phyloP scores from a whole-genome alignment of 1,140 invertebrate genomes.

The Microplitis mediator region DNA sequence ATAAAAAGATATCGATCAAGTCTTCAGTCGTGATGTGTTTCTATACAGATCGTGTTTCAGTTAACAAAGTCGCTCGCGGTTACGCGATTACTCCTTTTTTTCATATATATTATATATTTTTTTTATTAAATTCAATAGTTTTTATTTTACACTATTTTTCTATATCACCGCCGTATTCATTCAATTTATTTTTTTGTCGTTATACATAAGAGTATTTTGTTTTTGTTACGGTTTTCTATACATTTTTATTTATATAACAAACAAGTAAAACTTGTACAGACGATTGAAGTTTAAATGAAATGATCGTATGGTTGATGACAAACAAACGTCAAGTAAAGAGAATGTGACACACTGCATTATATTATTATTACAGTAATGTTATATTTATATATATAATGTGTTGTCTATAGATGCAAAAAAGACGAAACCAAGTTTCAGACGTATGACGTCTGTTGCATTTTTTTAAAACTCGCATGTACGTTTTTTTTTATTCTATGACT shows the following conservation, averaged over 20 bases:
- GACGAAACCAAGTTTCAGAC: background rate
- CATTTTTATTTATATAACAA: background rate
- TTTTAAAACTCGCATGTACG: background rate
- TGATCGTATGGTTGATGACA: background rate
- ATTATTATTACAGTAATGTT: too few relatives aligned
- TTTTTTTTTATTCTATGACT: too few relatives aligned
- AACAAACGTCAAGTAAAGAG: background rate
- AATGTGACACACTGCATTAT: too few relatives aligned
- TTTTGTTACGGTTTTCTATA: background rate
- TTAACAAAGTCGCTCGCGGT: background rate
- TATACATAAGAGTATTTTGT: background rate
- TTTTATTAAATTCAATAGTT: background rate
- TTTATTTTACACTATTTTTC: background rate
- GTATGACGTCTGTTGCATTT: background rate
- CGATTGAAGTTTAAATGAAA: background rate
- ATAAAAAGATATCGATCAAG: too few relatives aligned
- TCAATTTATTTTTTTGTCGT: too few relatives aligned
- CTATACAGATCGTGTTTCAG: background rate
- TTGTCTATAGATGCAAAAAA: background rate
- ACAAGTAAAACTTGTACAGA: background rate
- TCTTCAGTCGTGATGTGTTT: too few relatives aligned
- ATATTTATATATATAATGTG: background rate
- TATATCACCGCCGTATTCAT: background rate
- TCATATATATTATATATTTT: too few relatives aligned
- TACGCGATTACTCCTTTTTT: background rate